Evolutionary conservation across 1,140 invertebrate species (phyloP), one percentile per base, ranked within the genome.

Genomic region (Drosophila persimilis): DNA sequence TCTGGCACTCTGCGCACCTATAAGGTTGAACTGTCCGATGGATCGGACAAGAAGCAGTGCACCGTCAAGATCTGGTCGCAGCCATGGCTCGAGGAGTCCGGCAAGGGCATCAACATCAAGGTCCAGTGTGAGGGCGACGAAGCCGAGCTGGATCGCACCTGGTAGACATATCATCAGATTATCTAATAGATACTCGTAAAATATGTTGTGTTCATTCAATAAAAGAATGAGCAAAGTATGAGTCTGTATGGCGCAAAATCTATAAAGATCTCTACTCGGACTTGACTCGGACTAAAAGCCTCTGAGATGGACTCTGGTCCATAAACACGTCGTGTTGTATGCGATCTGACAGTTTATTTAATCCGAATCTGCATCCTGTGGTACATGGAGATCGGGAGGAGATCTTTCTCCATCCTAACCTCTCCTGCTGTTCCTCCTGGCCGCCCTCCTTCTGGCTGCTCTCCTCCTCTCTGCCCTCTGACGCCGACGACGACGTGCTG

Each of bases 1-100:
- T 53, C 88, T n/a, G 88, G 88, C 17, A 52, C 17, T 6, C 53
- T 78, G 2, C 62, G 78, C 43, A 64, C 44, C 17, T 81, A 56
- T 31, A 59, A 76, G 15, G 53, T 75, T n/a, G 73, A 90, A n/a
- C 72, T 90, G 17, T 26, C 58, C 24, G 75, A 77, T 55, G 78
- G 61, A 3, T 43, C 83, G 6, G 56, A 39, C 0, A 54, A 31
- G 17, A 90, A 78, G 39, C 52, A 69, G 22, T 66, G 71, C 45
- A 44, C 73, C 11, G 71, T 90, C 5, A 41, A 67, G 45, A 90
- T 90, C 31, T 88, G 77, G 81, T 29, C 45, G 6, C 54, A 39
- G 13, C 48, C 61, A 11, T 88, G 83, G 83, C 60, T 88, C 5
- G 17, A 35, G 20, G 67, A 78, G 22, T 60, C 86, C 15, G 75